phyloP scores from a whole-genome alignment of 2,888 invertebrate species.

The Agapetus fuscipes region DNA sequence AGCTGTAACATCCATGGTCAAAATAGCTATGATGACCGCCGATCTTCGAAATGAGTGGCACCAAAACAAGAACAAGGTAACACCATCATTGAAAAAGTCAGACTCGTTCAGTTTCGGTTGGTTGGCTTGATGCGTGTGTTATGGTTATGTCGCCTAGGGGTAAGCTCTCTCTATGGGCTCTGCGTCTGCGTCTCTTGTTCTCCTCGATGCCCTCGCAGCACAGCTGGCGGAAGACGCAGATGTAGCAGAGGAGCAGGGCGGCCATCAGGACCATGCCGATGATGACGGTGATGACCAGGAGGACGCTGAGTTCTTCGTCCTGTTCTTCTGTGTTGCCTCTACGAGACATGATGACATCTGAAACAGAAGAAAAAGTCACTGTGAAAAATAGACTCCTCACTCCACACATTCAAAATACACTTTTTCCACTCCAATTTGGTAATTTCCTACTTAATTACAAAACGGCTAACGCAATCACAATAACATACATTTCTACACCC shows the following conservation, averaged over 20 bases:
- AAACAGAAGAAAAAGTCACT: neutral
- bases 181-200: conserved; percentile 30
- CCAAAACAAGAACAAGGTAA: too few relatives aligned
- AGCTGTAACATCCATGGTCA: too few relatives aligned
- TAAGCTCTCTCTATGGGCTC: conserved; percentile 40
- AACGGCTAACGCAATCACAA: too few relatives aligned
- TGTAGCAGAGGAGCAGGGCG: conserved; percentile 55
- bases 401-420: too few relatives aligned
- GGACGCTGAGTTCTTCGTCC: conserved; percentile 48
- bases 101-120: conserved; percentile 47
- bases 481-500: too few relatives aligned
- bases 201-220: conserved; percentile 49
- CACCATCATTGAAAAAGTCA: too few relatives aligned
- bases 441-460: too few relatives aligned
- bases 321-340: conserved; percentile 34
- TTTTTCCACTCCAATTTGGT: too few relatives aligned
- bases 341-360: conserved; percentile 12
- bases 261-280: conserved; percentile 51
- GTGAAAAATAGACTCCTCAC: too few relatives aligned
- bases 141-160: conserved; percentile 53
- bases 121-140: conserved; percentile 49
- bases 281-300: conserved; percentile 49
- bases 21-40: too few relatives aligned
- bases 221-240: conserved; percentile 53
- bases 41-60: too few relatives aligned